Evolutionary conservation across 2,888 invertebrate genomes (phyloP).

Genomic region (Latrodectus elegans): DNA sequence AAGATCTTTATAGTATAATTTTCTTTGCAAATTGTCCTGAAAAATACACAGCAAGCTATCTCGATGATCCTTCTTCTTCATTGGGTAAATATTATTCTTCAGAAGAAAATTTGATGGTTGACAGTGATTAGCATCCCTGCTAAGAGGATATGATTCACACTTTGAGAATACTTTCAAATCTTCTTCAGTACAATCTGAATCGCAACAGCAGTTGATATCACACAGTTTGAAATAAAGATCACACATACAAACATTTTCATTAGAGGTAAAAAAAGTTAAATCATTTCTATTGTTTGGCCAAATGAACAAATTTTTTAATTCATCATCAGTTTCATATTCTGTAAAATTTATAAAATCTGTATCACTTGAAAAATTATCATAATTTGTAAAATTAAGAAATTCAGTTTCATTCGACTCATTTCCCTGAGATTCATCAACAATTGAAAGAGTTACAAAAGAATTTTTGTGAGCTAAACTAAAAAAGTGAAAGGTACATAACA

Average conservation of each 20-base stretch:
- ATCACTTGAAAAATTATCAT: background rate
- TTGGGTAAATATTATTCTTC: constrained; percentile 76
- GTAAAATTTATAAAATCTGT: constrained; percentile 12
- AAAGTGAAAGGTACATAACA: too few species aligned
- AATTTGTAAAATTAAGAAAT: constrained; percentile 6
- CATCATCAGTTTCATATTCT: constrained; percentile 20
- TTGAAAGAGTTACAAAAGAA: too few species aligned
- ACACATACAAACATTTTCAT: constrained; percentile 73
- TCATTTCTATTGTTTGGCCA: constrained; percentile 5
- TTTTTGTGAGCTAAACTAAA: too few species aligned
- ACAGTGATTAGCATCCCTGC: constrained; percentile 76
- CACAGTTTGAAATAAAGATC: constrained; percentile 78
- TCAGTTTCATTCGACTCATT: background rate
- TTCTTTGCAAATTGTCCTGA: constrained; percentile 79
- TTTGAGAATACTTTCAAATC: constrained; percentile 80
- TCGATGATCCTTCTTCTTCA: constrained; percentile 73
- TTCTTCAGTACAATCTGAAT: constrained; percentile 81
- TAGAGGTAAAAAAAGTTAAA: constrained; percentile 18
- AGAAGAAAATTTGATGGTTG: constrained; percentile 78
- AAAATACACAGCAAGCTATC: constrained; percentile 80
- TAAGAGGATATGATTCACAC: constrained; percentile 76
- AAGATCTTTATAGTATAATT: constrained; percentile 73
- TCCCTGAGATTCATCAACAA: too few species aligned
- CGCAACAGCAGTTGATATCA: constrained; percentile 91
- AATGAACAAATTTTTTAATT: background rate